phyloP scores from a whole-genome alignment of 2,888 invertebrate genomes.

The Callyntrura sp. region DNA sequence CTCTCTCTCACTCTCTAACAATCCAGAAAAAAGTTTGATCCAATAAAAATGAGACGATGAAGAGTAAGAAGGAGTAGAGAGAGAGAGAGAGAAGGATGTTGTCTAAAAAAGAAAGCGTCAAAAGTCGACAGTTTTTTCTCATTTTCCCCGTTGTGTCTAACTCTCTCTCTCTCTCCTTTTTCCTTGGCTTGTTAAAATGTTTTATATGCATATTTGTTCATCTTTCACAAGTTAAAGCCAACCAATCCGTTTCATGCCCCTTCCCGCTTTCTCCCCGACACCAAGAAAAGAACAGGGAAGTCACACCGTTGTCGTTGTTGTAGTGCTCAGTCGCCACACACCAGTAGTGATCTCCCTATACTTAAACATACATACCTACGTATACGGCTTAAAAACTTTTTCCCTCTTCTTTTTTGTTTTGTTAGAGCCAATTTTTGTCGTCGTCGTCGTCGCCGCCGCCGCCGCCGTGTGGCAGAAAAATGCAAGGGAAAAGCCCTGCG shows the following conservation, averaged over 20 bases:
- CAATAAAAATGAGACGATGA: constrained; percentile 61
- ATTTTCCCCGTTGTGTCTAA: not conserved
- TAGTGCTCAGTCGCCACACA: constrained; percentile 55
- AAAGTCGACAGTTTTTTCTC: constrained; percentile 64
- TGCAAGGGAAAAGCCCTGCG: no score
- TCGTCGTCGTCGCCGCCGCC: not conserved
- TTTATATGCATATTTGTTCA: constrained; percentile 64
- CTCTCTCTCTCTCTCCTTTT: constrained; percentile 8
- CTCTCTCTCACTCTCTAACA: not conserved
- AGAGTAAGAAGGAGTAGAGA: no score
- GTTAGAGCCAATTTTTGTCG: constrained; percentile 34
- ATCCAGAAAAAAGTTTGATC: constrained; percentile 67
- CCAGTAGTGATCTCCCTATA: constrained; percentile 11
- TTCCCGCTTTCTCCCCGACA: not conserved
- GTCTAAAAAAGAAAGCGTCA: constrained; percentile 41
- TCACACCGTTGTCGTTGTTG: constrained; percentile 7
- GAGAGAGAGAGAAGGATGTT: constrained; percentile 42
- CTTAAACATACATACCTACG: not conserved
- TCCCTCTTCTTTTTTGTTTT: constrained; percentile 58
- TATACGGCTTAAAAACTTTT: constrained; percentile 59
- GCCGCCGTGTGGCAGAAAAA: not conserved
- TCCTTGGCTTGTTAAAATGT: not conserved
- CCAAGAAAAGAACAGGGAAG: not conserved
- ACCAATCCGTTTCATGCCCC: constrained; percentile 54
- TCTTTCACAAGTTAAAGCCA: constrained; percentile 67